phyloP scores from a whole-genome alignment of 2,888 invertebrate species.

The Dryocosmus kuriphilus region DNA sequence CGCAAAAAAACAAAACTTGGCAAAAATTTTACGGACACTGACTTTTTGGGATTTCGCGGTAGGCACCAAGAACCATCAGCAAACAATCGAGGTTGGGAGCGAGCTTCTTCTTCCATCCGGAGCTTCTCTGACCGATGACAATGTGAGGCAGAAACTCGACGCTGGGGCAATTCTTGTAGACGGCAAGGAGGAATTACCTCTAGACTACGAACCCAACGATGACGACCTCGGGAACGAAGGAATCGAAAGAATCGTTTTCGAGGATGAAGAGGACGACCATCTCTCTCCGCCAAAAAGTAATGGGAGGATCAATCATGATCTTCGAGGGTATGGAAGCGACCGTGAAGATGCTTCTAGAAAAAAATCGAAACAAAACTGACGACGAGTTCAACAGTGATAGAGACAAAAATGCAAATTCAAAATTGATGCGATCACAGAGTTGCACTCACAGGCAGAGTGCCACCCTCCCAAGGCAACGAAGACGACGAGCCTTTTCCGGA shows the following conservation, averaged over 20 bases:
- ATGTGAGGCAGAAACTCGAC: constrained; percentile 78
- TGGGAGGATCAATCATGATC: neutral
- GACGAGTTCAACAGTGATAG: constrained; percentile 45
- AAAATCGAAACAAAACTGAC: constrained; percentile 44
- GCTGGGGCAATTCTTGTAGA: constrained; percentile 79
- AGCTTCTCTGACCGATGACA: constrained; percentile 72
- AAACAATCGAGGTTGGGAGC: constrained; percentile 75
- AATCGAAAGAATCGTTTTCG: constrained; percentile 60
- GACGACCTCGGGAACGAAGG: constrained; percentile 53
- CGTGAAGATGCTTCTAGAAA: constrained; percentile 5
- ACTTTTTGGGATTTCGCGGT: constrained; percentile 57
- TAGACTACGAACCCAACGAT: constrained; percentile 74
- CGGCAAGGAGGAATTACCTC: constrained; percentile 86
- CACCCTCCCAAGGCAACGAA: constrained; percentile 71
- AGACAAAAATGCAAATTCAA: constrained; percentile 52
- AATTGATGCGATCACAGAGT: constrained; percentile 56
- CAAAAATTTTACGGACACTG: constrained; percentile 27
- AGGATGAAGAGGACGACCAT: constrained; percentile 63
- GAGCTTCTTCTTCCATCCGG: constrained; percentile 73
- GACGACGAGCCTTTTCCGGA: constrained; percentile 72
- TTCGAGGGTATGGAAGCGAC: constrained; percentile 28
- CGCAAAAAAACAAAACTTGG: neutral
- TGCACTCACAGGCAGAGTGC: constrained; percentile 69
- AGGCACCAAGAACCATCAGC: constrained; percentile 54
- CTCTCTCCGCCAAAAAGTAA: constrained; percentile 12